Evolutionary conservation across 2,888 invertebrate species (phyloP).

Genomic region (Dicycla oo): DNA sequence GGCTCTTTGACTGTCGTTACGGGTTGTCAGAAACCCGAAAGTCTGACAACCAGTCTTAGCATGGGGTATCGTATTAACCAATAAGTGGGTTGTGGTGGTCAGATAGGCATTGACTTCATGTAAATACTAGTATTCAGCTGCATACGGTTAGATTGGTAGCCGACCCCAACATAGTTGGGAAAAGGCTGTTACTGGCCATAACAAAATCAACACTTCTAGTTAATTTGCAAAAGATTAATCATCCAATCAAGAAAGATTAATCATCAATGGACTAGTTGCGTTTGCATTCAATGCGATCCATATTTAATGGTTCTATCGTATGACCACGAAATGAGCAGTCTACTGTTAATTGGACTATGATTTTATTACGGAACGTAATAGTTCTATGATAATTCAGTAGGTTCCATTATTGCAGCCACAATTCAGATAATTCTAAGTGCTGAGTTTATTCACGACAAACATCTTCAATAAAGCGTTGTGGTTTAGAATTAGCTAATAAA

Average conservation of each 20-base stretch:
- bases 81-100: too few species aligned
- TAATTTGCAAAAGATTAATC: neutral
- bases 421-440: conserved; percentile 15
- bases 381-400: neutral
- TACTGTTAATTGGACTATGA: conserved; percentile 27
- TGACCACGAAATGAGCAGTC: neutral
- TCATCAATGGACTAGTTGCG: conserved; percentile 30
- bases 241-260: neutral
- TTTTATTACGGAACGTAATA: conserved; percentile 17
- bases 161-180: too few species aligned
- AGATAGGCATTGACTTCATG: too few species aligned
- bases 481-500: conserved; percentile 53
- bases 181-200: neutral
- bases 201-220: conserved; percentile 1
- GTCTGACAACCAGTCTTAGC: too few species aligned
- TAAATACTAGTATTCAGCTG: too few species aligned
- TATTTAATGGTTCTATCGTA: conserved; percentile 3
- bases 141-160: too few species aligned
- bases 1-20: too few species aligned
- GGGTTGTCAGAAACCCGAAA: too few species aligned
- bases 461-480: conserved; percentile 49
- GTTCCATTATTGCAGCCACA: neutral
- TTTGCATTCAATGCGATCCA: neutral
- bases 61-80: too few species aligned
- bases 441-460: conserved; percentile 35